Evolutionary conservation across 2,797 vertebrate species (phyloP).

Genomic region (Acrossocheilus fasciatus): DNA sequence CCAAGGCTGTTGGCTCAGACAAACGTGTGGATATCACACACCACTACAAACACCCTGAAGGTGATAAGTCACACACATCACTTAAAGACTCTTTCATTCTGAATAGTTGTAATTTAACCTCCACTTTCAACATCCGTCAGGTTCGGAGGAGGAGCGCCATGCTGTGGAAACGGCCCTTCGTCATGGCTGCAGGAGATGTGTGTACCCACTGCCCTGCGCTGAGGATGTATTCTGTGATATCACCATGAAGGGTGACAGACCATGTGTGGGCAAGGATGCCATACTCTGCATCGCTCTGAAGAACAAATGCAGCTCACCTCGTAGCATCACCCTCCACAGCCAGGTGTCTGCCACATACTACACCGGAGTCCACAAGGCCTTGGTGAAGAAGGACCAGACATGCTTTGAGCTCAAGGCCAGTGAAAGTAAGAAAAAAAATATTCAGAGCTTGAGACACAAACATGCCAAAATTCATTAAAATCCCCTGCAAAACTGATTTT

Average conservation of each 20-base stretch:
- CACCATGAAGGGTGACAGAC: constrained; percentile 22
- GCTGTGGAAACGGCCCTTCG: constrained; percentile 87
- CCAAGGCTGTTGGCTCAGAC: constrained; percentile 82
- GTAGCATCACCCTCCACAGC: constrained; percentile 40
- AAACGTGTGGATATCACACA: constrained; percentile 82
- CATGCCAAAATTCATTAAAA: background rate
- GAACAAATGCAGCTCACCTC: constrained; percentile 43
- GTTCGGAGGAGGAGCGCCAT: constrained; percentile 86
- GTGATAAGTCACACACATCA: background rate
- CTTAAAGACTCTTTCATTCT: background rate
- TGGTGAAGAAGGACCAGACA: constrained; percentile 50
- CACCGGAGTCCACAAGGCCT: constrained; percentile 53
- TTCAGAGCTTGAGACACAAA: background rate
- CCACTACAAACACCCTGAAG: constrained; percentile 83
- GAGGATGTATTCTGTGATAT: constrained; percentile 83
- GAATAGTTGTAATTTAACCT: background rate
- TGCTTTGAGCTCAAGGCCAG: constrained; percentile 44
- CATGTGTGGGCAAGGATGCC: constrained; percentile 54
- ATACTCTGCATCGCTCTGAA: constrained; percentile 47
- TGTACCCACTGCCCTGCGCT: constrained; percentile 72
- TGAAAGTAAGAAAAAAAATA: constrained; percentile 40
- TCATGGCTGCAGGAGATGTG: constrained; percentile 83
- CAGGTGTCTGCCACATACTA: constrained; percentile 55
- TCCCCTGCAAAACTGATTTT: background rate
- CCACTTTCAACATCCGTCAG: constrained; percentile 66